Conservation (phyloP, 2,888 invertebrate species). For the Meteorus cinctellus region DNA sequence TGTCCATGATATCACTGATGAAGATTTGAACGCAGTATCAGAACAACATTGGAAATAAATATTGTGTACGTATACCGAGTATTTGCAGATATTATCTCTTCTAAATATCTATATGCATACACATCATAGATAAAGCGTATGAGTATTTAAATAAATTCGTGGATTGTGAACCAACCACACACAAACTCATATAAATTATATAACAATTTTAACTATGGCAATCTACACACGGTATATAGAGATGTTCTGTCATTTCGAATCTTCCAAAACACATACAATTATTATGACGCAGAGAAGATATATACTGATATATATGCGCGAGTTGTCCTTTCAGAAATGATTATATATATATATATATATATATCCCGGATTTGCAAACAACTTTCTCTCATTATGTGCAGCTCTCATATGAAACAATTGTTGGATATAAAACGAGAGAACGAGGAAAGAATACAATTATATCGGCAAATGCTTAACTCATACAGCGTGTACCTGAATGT, state of each 20-base stretch:
- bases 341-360: not conserved
- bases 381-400: not conserved
- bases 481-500: conserved; percentile 57
- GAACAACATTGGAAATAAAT: conserved; percentile 26
- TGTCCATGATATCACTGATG: conserved; percentile 3
- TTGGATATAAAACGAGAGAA: conserved; percentile 25
- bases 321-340: not conserved
- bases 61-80: not conserved
- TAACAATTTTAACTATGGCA: not conserved
- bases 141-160: not conserved
- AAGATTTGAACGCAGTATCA: conserved; percentile 10
- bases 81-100: not conserved
- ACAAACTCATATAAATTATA: not conserved
- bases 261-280: conserved; percentile 15
- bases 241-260: not conserved
- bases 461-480: conserved; percentile 50
- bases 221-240: not conserved
- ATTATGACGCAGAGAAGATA: not conserved
- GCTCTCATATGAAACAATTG: not conserved
- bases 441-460: conserved; percentile 17
- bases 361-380: not conserved
- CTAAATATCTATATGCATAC: not conserved
- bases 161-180: not conserved
- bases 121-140: not conserved
- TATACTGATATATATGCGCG: not conserved